phyloP scores from a whole-genome alignment of 2,797 vertebrate species.

The Lutjanus argentimaculatus region DNA sequence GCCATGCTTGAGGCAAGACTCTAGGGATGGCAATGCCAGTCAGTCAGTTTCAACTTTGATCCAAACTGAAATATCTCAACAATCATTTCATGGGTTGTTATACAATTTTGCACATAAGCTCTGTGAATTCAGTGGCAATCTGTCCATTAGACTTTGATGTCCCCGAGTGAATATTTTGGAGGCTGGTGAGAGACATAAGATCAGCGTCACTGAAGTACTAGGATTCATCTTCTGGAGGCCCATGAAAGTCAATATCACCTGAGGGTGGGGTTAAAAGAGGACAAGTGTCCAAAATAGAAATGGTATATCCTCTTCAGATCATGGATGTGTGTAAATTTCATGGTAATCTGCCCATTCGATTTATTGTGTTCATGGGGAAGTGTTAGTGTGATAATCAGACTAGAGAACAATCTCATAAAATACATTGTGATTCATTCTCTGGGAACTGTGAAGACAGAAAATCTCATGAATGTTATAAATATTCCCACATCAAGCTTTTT shows the following conservation, averaged over 20 bases:
- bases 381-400: not conserved
- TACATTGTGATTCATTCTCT: not conserved
- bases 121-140: constrained; percentile 16
- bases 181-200: constrained; percentile 5
- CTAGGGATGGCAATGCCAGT: not conserved
- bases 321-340: not conserved
- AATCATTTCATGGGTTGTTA: too few species aligned
- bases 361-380: not conserved
- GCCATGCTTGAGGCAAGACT: not conserved
- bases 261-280: not conserved
- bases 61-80: not conserved
- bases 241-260: not conserved
- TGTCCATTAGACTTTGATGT: constrained; percentile 6
- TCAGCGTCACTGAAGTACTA: constrained; percentile 9
- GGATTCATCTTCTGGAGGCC: not conserved
- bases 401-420: not conserved
- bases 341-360: not conserved
- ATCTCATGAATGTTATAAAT: not conserved
- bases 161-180: constrained; percentile 15
- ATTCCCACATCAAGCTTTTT: too few species aligned
- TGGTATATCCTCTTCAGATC: not conserved
- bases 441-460: not conserved
- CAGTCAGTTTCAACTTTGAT: not conserved
- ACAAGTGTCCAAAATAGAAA: not conserved
- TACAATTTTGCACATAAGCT: not conserved